Base-by-base conservation (phyloP, 2,113 vertebrate genomes). In the Psammodynastes pulverulentus region DNA sequence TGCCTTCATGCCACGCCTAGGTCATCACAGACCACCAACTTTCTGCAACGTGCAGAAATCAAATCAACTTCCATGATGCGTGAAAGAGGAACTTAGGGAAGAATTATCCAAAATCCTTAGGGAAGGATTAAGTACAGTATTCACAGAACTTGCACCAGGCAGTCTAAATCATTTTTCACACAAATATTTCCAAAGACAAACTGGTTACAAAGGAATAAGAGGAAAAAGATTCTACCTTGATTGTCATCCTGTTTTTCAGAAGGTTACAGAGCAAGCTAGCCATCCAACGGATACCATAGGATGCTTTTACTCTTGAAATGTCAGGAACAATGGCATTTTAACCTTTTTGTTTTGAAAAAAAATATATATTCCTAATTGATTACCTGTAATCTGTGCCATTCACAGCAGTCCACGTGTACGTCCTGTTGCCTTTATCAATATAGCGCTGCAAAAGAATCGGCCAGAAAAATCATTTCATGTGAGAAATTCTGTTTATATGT, bases 341-440 rank as follows among this genome's bases (percentile, higher is more conserved):
- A 79, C 34, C 34, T 79, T 13, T 7, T 34, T 79, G 12, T 91
- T 49, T 53, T n/a, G 39, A 48, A 86, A 87, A 51, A 86, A 85
- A 29, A 86, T 6, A 26, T 90, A n/a, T 49, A 49, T 49, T 58
- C 15, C 13, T 92, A 87, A 12, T 0, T 91, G 23, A 89, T 98
- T 98, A 99, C 99, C 99, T 99, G 97, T 99, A 99, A 96, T 99
- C 99, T 93, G 99, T 99, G 93, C 98, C 98, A 93, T 99, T 99
- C 93, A 99, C 99, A 17, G 98, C 98, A 9, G 97, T 98, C 98
- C 99, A 99, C 0, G 99, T 99, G 93, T 99, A 99, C 0, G 98
- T 99, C 96, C 99, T 98, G 88, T 98, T 97, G 89, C 98, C 99
- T 97, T 98, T 98, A 95, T 99, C 99, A 95, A 99, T 99, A 90